Percentiles rank a stretch among this genome's conserved stretches.
phyloP scores from a whole-genome alignment of 2,888 invertebrate genomes.

The Oscheius onirici region DNA sequence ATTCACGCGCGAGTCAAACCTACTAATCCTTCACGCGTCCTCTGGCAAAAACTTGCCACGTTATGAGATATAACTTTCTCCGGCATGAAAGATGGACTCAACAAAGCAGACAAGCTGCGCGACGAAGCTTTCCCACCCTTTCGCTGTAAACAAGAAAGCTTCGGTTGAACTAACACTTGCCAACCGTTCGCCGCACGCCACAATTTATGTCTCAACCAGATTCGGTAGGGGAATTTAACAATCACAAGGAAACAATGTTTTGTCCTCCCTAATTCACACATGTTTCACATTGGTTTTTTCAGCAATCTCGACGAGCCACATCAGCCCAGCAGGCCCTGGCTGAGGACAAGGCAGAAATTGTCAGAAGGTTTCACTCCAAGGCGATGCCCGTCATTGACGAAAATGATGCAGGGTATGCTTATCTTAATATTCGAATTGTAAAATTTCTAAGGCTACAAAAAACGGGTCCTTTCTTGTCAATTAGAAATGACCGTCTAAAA shows the following conservation, averaged over 20 bases:
- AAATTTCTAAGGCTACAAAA: too few relatives aligned
- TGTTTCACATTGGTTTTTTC: conserved; percentile 9
- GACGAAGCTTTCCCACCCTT: conserved; percentile 1
- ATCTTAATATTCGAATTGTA: background rate
- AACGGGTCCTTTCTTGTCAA: too few relatives aligned
- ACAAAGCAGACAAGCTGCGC: conserved; percentile 21
- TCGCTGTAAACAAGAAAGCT: conserved; percentile 14
- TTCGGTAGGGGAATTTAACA: background rate
- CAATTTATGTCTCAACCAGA: conserved; percentile 5
- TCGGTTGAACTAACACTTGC: conserved; percentile 19
- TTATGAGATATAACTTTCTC: conserved; percentile 2
- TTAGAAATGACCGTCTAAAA: too few relatives aligned
- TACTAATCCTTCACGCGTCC: background rate
- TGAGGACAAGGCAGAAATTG: conserved; percentile 46
- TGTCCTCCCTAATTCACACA: background rate
- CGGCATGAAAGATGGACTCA: background rate
- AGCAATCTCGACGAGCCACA: conserved; percentile 22
- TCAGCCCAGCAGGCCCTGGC: conserved; percentile 40
- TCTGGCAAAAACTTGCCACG: background rate
- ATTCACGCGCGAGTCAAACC: background rate
- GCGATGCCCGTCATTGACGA: conserved; percentile 22
- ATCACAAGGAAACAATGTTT: background rate
- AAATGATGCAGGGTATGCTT: conserved; percentile 13
- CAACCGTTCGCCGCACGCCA: background rate
- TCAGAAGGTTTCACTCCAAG: conserved; percentile 41